Evolutionary conservation across 2,888 invertebrate genomes (phyloP), one percentile per base, ranked within the genome.

Genomic region (Apamea sordens): DNA sequence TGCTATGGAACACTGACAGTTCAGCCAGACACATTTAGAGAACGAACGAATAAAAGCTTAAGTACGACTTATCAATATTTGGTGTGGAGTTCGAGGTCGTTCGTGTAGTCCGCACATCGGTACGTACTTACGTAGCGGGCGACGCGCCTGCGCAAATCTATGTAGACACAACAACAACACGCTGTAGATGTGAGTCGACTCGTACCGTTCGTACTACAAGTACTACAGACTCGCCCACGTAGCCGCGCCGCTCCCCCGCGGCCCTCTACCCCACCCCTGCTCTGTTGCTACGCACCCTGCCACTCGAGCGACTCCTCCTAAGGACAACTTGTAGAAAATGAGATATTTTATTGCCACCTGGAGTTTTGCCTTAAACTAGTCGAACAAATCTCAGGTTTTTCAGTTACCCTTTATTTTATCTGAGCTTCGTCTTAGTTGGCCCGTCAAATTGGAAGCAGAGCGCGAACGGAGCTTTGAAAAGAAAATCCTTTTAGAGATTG

Each of bases 211-310:
- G 94, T 96, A 96, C 96, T 96, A 96, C 94, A 94, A 92, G 96
- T 96, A 97, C 97, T 96, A 96, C 96, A 97, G 97, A 97, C 97
- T 95, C 97, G 96, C 97, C 97, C 96, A 97, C 97, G 96, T 94
- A 92, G 90, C 88, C 91, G 90, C 89, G 90, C 90, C 89, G 87
- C 92, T 87, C 86, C 80, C 77, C 85, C 88, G 81, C 78, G 80
- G 44, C 83, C 89, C 83, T 81, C 88, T 85, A 79, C 85, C 91
- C 80, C 87, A 88, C 86, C 89, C 82, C 77, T 77, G 77, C 75
- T 69, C 90, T 92, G 96, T 95, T 95, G 94, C 95, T 90, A 95
- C 93, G 94, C 93, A 93, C 92, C 92, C 92, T 90, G 77, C 86
- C 91, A 90, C 88, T 89, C 87, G 76, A 82, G 86, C 84, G 88